Base-by-base conservation (phyloP, 2,888 invertebrate species). In the Fragum whitleyi region DNA sequence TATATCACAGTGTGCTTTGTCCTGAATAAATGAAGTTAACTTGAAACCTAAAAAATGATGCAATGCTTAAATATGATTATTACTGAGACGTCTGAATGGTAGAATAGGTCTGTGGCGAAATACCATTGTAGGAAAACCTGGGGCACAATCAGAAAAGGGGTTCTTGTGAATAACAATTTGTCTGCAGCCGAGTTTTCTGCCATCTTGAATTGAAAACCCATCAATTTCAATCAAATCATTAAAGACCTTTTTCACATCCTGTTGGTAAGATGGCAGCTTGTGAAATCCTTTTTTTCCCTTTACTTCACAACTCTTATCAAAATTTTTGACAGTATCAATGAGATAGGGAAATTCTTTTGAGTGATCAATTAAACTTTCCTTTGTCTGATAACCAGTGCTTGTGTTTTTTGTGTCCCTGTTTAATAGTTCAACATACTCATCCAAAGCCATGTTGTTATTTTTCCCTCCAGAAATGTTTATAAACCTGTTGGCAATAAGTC, bases 301-400 rank as follows among this genome's bases (percentile, higher is more conserved):
- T 0, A 71, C 57, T 11, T 71, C 16, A 39, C 39, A 26, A 19
- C 23, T 68, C 7, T 47, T 11, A 26, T 68, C 68, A 19, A n/a
- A n/a, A 23, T 68, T 36, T 47, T 68, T 68, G 19, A 68, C 47
- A 16, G 47, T 42, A 26, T 68, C 42, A 21, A 28, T 68, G 23
- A 68, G n/a, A 68, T 19, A 26, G 26, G 11, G 68, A 42, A 68
- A 26, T 47, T 28, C 59, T 51, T 51, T 51, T 7, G 51, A 51
- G 21, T 51, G 51, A 16, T 14, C 14, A 21, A 51, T 51, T 14
- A 51, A n/a, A 21, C 51, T 7, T 51, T 51, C 51, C 14, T 51
- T 7, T 51, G 51, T 51, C 21, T 51, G 21, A 51, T n/a, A 14
- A 16, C 51, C 51, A 51, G 3, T 51, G 3, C 14, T 51, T 3